phyloP scores from a whole-genome alignment of 1,140 invertebrate genomes.

The Pseudomyrmex pallidus region DNA sequence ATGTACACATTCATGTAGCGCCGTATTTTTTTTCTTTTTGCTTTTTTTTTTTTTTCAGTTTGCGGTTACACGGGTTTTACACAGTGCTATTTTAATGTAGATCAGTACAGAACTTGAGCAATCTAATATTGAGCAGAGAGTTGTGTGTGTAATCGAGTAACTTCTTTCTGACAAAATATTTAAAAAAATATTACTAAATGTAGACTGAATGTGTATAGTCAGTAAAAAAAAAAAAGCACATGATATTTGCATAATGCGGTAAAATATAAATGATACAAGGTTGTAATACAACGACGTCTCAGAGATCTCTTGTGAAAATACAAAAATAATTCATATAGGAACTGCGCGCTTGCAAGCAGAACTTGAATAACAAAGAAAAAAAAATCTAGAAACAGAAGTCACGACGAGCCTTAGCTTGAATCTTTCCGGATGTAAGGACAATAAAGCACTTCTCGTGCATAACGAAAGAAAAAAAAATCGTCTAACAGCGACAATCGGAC shows the following conservation, averaged over 20 bases:
- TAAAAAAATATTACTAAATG: neutral
- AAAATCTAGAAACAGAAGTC: no score
- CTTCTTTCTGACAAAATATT: slow-evolving; percentile 3
- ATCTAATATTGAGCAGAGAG: slow-evolving; percentile 69
- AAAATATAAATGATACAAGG: neutral
- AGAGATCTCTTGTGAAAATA: slow-evolving; percentile 26
- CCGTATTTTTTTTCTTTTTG: no score
- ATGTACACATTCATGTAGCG: neutral
- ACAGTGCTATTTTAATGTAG: slow-evolving; percentile 22
- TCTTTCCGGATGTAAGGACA: no score
- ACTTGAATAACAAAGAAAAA: neutral
- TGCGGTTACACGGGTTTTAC: neutral
- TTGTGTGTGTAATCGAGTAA: slow-evolving; percentile 18
- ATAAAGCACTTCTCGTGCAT: neutral
- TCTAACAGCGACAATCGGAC: neutral
- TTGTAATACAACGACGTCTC: neutral
- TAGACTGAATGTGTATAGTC: neutral
- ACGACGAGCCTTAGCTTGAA: no score
- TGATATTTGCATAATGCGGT: neutral
- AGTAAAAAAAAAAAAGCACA: neutral
- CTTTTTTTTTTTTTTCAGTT: no score
- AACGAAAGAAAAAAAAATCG: slow-evolving; percentile 5
- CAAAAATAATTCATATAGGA: slow-evolving; percentile 3
- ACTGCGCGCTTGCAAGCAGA: slow-evolving; percentile 9
- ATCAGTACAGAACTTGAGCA: slow-evolving; percentile 61